Base-by-base conservation (phyloP, 2,797 vertebrate species). In the Cynopterus sphinx region DNA sequence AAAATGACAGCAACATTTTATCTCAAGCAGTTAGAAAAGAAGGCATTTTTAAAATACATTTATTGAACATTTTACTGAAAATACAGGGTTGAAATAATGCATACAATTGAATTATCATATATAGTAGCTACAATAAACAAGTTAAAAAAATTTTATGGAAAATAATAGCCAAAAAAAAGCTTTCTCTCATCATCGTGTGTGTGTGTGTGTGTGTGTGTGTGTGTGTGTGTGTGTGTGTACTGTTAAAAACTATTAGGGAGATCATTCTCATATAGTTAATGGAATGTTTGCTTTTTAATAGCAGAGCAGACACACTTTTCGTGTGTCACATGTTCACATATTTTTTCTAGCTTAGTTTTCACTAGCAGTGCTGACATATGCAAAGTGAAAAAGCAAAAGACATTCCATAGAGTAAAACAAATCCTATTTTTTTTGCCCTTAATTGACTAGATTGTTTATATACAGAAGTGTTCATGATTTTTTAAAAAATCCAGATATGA, bases 1-100 rank as follows among this genome's bases (percentile, higher is more conserved):
- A 88, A 96, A 97, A 96, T 95, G 96, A 97, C 91, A 94, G 83
- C 83, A 93, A 91, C 95, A 77, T 97, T 97, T 97, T 97, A 97
- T 97, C 88, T 97, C 82, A 90, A 96, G 91, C 94, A 96, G 86
- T 96, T 97, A 96, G 82, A 91, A 68, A 95, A 95, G 78, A 97
- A 96, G 87, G 71, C n/a, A 95, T 96, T 96, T 98, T 73, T 49
- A 96, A 97, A 95, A 94, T 91, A 91, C 91, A 95, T 96, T 96
- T 97, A 96, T 97, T 97, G 88, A 57, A 68, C 70, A 96, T 96
- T 96, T 96, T 92, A 91, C 71, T 89, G 61, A 96, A 97, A 96
- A 97, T 93, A 89, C 75, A 86, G 70, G 43, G 39, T 61, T 87
- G 55, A 87, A 93, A 97, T 96, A 96, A 95, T 96, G 87, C 96